Evolutionary conservation across 2,797 vertebrate genomes (phyloP).

Genomic region (Diceros bicornis): DNA sequence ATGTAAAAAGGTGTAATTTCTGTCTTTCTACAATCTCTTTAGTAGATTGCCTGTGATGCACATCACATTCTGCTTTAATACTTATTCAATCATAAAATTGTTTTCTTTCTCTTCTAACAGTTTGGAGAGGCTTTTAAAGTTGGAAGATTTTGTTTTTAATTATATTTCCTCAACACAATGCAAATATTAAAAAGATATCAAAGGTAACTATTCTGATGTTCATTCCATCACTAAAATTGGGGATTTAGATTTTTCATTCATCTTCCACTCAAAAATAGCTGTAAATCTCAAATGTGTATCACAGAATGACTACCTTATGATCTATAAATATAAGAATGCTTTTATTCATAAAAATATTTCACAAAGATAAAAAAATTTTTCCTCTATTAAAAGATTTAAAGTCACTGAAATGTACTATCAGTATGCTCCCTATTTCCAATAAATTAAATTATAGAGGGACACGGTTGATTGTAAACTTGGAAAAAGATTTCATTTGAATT

Average conservation of each 20-base stretch:
- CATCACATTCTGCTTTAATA: not conserved
- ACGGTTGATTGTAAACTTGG: not conserved
- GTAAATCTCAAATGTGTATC: not conserved
- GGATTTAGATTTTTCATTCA: not conserved
- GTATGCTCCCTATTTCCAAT: not conserved
- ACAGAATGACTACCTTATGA: not conserved
- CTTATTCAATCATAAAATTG: not conserved
- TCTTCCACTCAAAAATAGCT: not conserved
- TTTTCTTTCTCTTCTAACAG: not conserved
- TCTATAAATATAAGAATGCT: not conserved
- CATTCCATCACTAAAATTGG: not conserved
- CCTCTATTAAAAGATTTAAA: not conserved
- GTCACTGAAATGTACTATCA: not conserved
- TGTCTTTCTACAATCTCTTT: not conserved
- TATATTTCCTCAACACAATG: not conserved
- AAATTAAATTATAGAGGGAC: conserved; percentile 8
- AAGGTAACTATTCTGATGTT: not conserved
- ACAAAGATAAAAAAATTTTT: conserved; percentile 6
- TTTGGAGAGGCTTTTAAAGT: not conserved
- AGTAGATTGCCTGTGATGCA: not conserved
- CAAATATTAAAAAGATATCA: not conserved
- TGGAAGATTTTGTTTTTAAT: not conserved
- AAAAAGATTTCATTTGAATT: not conserved
- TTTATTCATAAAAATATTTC: conserved; percentile 40
- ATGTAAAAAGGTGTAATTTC: not conserved